A percentile compares a stretch with the other conserved stretches of the same genome.
These are phyloP conservation scores for Amphiduros pacificus DNA, from an alignment of 2,888 invertebrate species.

Conservation along the genomic window DNA sequence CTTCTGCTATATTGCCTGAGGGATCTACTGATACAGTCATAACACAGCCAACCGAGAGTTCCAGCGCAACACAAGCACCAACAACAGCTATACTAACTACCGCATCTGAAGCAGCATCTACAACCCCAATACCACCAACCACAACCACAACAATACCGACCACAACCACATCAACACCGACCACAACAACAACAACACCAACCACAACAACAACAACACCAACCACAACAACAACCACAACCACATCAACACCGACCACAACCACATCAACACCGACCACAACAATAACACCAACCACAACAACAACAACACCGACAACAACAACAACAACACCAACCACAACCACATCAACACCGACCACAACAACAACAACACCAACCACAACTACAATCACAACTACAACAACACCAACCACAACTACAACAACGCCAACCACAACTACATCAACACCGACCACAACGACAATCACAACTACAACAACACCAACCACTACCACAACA, in stretches of 20 bases:
- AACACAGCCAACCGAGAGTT: too few species aligned
- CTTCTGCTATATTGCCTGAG: too few species aligned
- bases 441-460: neutral
- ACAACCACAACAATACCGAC: neutral
- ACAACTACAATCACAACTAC: neutral
- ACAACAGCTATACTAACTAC: too few species aligned
- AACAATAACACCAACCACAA: neutral
- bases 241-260: neutral
- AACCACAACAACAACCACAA: neutral
- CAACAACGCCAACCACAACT: neutral
- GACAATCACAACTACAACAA: neutral
- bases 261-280: neutral
- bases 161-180: neutral
- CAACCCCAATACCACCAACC: neutral
- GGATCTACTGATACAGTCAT: too few species aligned
- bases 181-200: neutral
- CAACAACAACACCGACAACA: neutral
- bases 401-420: neutral
- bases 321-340: neutral
- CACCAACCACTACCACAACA: neutral
- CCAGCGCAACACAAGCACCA: too few species aligned
- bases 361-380: neutral
- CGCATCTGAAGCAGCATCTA: neutral
- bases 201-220: neutral
- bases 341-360: neutral